These are phyloP conservation scores for Amphiprion clarkii DNA, from an alignment of 2,797 vertebrate genomes.

Conservation along the genomic window DNA sequence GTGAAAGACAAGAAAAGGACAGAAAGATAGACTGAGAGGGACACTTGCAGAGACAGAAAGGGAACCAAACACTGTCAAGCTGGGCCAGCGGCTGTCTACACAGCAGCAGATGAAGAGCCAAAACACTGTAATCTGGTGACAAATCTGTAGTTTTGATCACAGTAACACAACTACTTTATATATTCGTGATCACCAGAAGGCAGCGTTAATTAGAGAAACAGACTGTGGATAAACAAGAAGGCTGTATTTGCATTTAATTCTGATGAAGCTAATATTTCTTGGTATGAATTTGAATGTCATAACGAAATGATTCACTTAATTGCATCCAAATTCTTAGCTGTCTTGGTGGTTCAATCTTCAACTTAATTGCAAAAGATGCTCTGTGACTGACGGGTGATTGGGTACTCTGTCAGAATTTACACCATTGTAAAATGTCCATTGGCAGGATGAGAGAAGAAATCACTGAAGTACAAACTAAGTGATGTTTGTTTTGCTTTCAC, in stretches of 20 bases:
- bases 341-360: not conserved
- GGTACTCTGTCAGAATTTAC: not conserved
- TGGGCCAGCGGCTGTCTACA: no score
- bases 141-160: not conserved
- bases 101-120: not conserved
- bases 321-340: no score
- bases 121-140: no score
- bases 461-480: no score
- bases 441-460: no score
- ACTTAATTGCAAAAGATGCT: not conserved
- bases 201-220: not conserved
- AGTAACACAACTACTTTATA: not conserved
- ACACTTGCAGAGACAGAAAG: not conserved
- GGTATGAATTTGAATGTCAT: not conserved
- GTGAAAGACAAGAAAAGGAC: constrained; percentile 43
- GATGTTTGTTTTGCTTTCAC: no score
- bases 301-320: not conserved
- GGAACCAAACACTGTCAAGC: not conserved
- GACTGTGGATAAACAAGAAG: not conserved
- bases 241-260: not conserved
- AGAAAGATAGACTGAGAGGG: not conserved
- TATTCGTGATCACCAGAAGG: not conserved
- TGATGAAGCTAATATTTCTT: not conserved
- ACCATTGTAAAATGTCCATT: not conserved
- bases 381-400: not conserved